Evolutionary conservation across 1,140 invertebrate species (phyloP).

Genomic region (Drosophila neocordata): DNA sequence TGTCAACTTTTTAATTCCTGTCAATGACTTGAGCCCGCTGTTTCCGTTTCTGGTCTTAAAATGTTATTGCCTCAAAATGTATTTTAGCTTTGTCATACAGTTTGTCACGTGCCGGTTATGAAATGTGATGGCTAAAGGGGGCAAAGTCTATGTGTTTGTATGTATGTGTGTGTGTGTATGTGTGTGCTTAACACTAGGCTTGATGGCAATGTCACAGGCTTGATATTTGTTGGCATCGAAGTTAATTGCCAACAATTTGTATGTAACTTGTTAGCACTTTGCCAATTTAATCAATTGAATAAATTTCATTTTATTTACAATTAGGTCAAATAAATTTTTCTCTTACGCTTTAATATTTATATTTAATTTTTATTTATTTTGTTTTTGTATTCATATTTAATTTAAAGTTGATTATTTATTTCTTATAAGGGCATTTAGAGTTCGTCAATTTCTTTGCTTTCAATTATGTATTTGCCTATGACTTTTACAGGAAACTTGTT

Average conservation of each 20-base stretch:
- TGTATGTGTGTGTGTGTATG: slow-evolving; percentile 10
- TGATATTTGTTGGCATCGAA: slow-evolving; percentile 39
- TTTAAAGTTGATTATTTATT: too few relatives aligned
- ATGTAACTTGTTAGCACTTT: background rate
- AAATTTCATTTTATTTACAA: too few relatives aligned
- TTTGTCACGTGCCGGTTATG: slow-evolving; percentile 33
- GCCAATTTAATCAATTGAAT: too few relatives aligned
- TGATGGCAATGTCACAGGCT: slow-evolving; percentile 60
- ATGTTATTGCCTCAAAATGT: slow-evolving; percentile 15
- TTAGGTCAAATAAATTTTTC: too few relatives aligned
- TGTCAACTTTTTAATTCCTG: slow-evolving; percentile 61
- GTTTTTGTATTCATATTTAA: too few relatives aligned
- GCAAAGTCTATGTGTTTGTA: background rate
- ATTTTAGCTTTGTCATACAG: slow-evolving; percentile 11
- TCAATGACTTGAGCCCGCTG: slow-evolving; percentile 51
- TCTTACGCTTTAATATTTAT: too few relatives aligned
- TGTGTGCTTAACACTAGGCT: slow-evolving; percentile 58
- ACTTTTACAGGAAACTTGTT: too few relatives aligned
- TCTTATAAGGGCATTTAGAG: too few relatives aligned
- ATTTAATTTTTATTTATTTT: too few relatives aligned
- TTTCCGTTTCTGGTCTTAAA: slow-evolving; percentile 29
- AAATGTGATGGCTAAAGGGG: slow-evolving; percentile 10
- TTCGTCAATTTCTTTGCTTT: too few relatives aligned
- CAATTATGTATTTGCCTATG: too few relatives aligned
- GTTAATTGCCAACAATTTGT: slow-evolving; percentile 6